These are phyloP conservation scores for Merluccius polli DNA, from an alignment of 2,797 vertebrate species.

Conservation along the genomic window DNA sequence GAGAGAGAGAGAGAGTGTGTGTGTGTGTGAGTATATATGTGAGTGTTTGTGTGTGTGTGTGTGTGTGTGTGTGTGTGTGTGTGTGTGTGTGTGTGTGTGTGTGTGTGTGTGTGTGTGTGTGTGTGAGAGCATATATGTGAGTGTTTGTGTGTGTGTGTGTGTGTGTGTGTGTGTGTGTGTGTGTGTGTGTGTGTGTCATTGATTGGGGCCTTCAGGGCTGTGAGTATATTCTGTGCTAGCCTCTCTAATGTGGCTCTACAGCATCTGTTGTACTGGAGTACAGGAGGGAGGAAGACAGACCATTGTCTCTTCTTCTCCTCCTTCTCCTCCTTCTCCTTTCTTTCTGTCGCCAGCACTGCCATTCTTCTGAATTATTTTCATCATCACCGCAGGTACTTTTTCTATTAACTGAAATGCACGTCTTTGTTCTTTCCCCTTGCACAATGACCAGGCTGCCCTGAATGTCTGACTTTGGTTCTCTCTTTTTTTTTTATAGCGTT, in stretches of 20 bases:
- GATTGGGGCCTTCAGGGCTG: background rate
- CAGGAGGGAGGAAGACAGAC: background rate
- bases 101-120: background rate
- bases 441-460: too few relatives aligned
- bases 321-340: too few relatives aligned
- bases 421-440: too few relatives aligned
- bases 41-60: background rate
- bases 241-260: slow-evolving; percentile 17
- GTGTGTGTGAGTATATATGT: background rate
- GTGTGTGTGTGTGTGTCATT: slow-evolving; percentile 9
- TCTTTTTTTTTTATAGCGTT: slow-evolving; percentile 11
- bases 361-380: too few relatives aligned
- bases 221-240: slow-evolving; percentile 3
- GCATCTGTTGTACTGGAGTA: background rate
- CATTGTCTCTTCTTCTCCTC: too few relatives aligned
- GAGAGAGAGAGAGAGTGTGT: too few relatives aligned
- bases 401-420: too few relatives aligned
- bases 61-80: background rate
- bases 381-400: too few relatives aligned
- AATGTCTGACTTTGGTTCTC: slow-evolving; percentile 14
- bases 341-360: too few relatives aligned
- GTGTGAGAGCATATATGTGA: background rate
- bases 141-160: background rate
- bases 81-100: background rate
- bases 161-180: slow-evolving; percentile 16